Conservation (phyloP, 2,888 invertebrate genomes). For the Marasmarcha lunaedactyla region DNA sequence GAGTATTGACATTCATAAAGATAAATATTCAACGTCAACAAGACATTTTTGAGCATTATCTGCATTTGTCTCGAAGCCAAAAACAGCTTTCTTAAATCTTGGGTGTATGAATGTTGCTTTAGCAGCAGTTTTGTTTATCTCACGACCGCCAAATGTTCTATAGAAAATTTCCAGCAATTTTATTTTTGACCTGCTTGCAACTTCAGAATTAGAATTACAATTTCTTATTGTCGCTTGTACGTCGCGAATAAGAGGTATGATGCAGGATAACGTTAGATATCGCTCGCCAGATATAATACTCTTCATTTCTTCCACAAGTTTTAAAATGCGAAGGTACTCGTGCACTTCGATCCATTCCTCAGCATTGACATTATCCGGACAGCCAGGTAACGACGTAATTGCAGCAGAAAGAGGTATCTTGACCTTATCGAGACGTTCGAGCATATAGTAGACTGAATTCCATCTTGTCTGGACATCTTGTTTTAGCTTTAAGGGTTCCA, state of each 20-base stretch:
- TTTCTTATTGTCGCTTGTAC: conserved; percentile 14
- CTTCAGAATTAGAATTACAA: conserved; percentile 12
- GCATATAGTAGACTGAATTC: conserved; percentile 20
- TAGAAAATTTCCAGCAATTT: conserved; percentile 14
- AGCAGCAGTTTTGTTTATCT: conserved; percentile 17
- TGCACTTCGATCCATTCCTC: conserved; percentile 17
- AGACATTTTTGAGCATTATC: conserved; percentile 16
- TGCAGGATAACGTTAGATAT: conserved; percentile 19
- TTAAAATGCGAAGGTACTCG: conserved; percentile 14
- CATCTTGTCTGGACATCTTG: conserved; percentile 22
- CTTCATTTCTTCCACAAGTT: conserved; percentile 17
- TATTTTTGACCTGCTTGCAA: conserved; percentile 13
- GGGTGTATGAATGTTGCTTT: conserved; percentile 17
- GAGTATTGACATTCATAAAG: too few species aligned
- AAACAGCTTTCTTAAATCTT: conserved; percentile 17
- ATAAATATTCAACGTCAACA: conserved; percentile 13
- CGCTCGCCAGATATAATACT: conserved; percentile 19
- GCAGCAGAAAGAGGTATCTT: conserved; percentile 16
- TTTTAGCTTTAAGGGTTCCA: conserved; percentile 18
- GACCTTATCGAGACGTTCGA: conserved; percentile 14
- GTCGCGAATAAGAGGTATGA: conserved; percentile 18
- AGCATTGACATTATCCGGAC: conserved; percentile 13
- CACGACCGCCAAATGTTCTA: conserved; percentile 14
- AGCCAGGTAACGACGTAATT: conserved; percentile 9
- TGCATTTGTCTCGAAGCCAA: conserved; percentile 15